phyloP scores from a whole-genome alignment of 1,140 invertebrate genomes.

The Ericerus pela region DNA sequence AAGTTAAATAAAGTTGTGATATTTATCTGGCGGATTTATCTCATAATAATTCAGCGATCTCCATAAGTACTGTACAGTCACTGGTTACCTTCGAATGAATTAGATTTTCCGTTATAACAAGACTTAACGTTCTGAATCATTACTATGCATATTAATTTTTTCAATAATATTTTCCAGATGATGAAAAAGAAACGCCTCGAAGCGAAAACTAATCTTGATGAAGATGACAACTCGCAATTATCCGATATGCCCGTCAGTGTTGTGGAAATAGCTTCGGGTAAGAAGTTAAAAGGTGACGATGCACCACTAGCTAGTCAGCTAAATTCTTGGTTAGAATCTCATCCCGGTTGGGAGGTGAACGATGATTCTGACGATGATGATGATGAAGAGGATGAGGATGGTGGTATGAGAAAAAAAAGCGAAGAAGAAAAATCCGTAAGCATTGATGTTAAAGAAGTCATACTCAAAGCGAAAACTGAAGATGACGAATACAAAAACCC shows the following conservation, averaged over 20 bases:
- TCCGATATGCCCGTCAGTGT: constrained; percentile 69
- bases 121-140: too few relatives aligned
- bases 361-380: constrained; percentile 51
- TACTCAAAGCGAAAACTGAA: constrained; percentile 73
- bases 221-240: constrained; percentile 56
- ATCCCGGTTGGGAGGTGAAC: constrained; percentile 78
- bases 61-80: too few relatives aligned
- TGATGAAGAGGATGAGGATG: constrained; percentile 39
- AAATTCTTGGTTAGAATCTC: constrained; percentile 61
- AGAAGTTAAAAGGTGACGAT: constrained; percentile 50
- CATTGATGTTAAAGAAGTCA: constrained; percentile 48
- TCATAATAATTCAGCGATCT: too few relatives aligned
- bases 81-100: too few relatives aligned
- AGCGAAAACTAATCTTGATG: too few relatives aligned
- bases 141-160: too few relatives aligned
- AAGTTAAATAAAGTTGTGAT: too few relatives aligned
- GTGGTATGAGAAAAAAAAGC: constrained; percentile 21
- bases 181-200: too few relatives aligned
- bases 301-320: constrained; percentile 80
- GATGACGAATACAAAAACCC: constrained; percentile 78
- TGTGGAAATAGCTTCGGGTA: constrained; percentile 69
- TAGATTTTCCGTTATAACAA: too few relatives aligned
- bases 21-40: too few relatives aligned
- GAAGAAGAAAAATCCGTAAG: constrained; percentile 22
- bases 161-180: too few relatives aligned